Conservation (phyloP, 2,797 vertebrate genomes). For the Platalea minor region DNA sequence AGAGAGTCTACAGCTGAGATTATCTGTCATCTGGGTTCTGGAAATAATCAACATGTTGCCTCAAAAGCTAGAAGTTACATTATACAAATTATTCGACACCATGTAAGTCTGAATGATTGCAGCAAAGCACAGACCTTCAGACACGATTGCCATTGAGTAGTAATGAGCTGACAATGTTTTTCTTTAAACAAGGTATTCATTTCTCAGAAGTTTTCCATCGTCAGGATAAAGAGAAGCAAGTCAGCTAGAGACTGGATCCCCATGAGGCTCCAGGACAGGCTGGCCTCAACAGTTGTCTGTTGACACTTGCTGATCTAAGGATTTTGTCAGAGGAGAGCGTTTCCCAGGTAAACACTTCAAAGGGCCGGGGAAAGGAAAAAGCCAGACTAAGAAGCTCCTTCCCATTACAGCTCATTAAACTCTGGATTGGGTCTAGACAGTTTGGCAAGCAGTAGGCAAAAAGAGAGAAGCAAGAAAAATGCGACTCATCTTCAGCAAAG, state of each 20-base stretch:
- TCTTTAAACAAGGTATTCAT: neutral
- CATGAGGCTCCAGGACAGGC: neutral
- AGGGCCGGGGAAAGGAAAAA: neutral
- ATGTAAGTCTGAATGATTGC: neutral
- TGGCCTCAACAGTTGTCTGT: neutral
- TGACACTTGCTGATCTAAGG: neutral
- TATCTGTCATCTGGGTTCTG: neutral
- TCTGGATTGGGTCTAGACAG: neutral
- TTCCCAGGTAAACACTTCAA: neutral
- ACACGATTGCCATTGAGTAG: neutral
- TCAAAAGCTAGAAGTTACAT: neutral
- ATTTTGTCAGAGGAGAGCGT: neutral
- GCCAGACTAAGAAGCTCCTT: neutral
- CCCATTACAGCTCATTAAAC: neutral
- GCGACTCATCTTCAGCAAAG: neutral
- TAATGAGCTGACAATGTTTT: neutral
- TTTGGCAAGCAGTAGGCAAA: neutral
- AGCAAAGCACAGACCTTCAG: neutral
- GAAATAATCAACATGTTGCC: neutral
- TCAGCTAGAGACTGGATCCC: neutral
- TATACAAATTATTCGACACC: neutral
- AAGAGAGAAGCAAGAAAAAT: neutral
- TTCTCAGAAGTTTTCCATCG: neutral
- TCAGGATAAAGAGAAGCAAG: neutral
- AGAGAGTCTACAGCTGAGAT: neutral